These are phyloP conservation scores for Chesias legatella DNA, from an alignment of 2,888 invertebrate genomes.

Conservation along the genomic window DNA sequence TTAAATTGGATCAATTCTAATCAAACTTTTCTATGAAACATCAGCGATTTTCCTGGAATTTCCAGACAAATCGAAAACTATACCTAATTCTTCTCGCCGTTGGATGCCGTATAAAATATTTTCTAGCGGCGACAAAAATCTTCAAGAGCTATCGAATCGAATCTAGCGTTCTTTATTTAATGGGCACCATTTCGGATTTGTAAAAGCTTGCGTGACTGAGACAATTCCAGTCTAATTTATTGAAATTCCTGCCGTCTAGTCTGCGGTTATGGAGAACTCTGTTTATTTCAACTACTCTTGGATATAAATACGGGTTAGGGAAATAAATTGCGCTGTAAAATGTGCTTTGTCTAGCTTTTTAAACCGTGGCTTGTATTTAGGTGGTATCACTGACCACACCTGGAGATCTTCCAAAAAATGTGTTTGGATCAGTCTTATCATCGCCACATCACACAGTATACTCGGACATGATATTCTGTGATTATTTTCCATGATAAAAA, in stretches of 20 bases:
- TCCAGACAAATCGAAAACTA: too few species aligned
- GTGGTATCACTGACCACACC: too few species aligned
- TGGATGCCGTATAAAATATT: background rate
- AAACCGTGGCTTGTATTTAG: background rate
- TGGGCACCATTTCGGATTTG: conserved; percentile 20
- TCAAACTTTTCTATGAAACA: too few species aligned
- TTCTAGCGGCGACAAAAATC: background rate
- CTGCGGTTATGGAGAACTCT: conserved; percentile 24
- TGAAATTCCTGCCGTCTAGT: conserved; percentile 29
- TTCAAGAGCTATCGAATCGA: conserved; percentile 6
- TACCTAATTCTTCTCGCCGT: too few species aligned
- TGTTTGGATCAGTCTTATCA: too few species aligned
- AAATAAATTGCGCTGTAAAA: conserved; percentile 15
- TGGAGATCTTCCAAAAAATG: too few species aligned
- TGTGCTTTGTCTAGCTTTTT: conserved; percentile 8
- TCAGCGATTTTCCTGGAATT: too few species aligned
- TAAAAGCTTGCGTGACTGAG: conserved; percentile 29
- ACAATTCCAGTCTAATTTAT: conserved; percentile 28
- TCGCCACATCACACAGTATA: too few species aligned
- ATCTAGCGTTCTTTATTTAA: conserved; percentile 23
- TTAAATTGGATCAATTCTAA: too few species aligned
- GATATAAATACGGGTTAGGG: conserved; percentile 16
- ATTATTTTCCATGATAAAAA: too few species aligned
- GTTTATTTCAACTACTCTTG: conserved; percentile 22
- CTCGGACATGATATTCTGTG: too few species aligned